These are phyloP conservation scores for Montipora capricornis DNA, from an alignment of 64 coral and sea anemone genomes.

Conservation along the genomic window DNA sequence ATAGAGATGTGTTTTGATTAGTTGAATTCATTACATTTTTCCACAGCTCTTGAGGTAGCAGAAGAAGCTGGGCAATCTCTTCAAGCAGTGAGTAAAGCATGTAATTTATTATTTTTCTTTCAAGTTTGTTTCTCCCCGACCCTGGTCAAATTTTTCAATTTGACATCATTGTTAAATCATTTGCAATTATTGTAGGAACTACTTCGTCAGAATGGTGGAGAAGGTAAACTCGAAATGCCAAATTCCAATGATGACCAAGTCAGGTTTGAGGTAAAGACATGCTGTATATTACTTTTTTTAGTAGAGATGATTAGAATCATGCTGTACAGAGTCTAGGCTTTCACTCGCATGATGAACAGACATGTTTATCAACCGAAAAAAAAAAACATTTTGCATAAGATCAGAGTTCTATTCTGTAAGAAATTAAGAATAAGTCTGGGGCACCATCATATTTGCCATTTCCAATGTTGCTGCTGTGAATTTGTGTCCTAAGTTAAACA, in stretches of 20 bases:
- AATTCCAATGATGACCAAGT: neutral
- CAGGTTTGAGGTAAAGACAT: neutral
- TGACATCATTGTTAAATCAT: neutral
- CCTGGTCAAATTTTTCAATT: neutral
- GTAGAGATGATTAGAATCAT: neutral
- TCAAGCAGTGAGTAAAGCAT: conserved; percentile 56
- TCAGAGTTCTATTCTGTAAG: too few species aligned
- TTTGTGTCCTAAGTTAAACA: too few species aligned
- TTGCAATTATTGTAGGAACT: conserved; percentile 39
- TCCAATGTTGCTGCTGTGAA: too few species aligned
- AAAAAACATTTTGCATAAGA: too few species aligned
- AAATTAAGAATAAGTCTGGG: too few species aligned
- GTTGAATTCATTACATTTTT: neutral
- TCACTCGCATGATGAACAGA: too few species aligned
- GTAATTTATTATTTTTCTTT: neutral
- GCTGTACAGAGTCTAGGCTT: too few species aligned
- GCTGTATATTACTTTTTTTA: neutral
- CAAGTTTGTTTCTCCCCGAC: neutral
- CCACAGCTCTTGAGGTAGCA: conserved; percentile 56
- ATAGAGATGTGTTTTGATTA: neutral
- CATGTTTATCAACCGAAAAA: too few species aligned
- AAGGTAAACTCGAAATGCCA: conserved; percentile 13
- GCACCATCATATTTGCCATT: too few species aligned
- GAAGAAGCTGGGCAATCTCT: conserved; percentile 69
- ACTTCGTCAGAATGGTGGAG: conserved; percentile 68